These are phyloP conservation scores for Okamejei kenojei DNA, from an alignment of 2,797 vertebrate species.

Conservation along the genomic window DNA sequence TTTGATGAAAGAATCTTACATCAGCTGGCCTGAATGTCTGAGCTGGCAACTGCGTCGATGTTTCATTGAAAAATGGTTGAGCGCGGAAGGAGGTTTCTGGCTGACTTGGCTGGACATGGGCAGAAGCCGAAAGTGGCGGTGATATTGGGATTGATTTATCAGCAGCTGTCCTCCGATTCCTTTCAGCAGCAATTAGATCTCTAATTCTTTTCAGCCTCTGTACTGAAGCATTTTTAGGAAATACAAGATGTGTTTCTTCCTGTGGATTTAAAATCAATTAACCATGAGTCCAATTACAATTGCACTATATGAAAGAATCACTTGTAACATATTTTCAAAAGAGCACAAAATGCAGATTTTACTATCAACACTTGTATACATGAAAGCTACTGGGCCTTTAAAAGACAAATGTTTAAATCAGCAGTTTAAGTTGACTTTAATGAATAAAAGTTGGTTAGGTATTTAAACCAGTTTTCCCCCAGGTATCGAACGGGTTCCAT, in stretches of 20 bases:
- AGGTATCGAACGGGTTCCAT: too few relatives aligned
- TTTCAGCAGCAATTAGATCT: constrained; percentile 77
- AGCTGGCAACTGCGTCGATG: not conserved
- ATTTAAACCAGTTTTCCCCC: too few relatives aligned
- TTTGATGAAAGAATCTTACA: not conserved
- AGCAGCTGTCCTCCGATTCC: constrained; percentile 63
- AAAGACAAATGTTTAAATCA: too few relatives aligned
- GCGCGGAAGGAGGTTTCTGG: constrained; percentile 24
- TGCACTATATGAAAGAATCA: not conserved
- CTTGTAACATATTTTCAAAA: not conserved
- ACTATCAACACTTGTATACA: not conserved
- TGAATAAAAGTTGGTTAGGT: too few relatives aligned
- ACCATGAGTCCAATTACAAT: not conserved
- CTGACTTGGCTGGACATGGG: not conserved
- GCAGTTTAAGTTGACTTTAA: too few relatives aligned
- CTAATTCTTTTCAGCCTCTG: constrained; percentile 76
- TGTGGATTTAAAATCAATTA: constrained; percentile 47
- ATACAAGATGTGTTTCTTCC: constrained; percentile 89
- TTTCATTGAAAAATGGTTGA: not conserved
- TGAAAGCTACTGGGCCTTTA: not conserved
- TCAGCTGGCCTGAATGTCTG: not conserved
- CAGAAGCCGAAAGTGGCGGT: not conserved
- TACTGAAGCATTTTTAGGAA: constrained; percentile 80
- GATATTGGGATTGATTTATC: not conserved
- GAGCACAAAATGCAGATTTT: not conserved